Evolutionary conservation across 2,113 vertebrate species (phyloP).

Genomic region (Calidris pugnax): DNA sequence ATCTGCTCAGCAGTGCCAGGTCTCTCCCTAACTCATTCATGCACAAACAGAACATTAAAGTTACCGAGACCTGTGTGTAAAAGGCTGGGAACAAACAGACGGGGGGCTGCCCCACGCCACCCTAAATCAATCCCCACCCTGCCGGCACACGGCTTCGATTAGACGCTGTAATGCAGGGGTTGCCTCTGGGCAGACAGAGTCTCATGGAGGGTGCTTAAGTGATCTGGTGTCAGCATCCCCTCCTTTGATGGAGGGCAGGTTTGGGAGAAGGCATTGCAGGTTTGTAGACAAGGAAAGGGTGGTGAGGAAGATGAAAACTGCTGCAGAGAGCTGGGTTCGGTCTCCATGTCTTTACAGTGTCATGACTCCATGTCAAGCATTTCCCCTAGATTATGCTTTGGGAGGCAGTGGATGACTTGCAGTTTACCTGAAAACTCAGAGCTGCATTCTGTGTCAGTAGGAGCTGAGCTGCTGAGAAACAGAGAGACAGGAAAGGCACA

Average conservation of each 20-base stretch:
- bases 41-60: neutral
- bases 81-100: neutral
- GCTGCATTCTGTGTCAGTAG: neutral
- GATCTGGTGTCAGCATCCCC: neutral
- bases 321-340: neutral
- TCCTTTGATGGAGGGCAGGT: neutral
- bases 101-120: rapidly evolving
- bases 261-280: neutral
- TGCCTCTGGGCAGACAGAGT: neutral
- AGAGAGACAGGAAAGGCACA: neutral
- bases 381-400: neutral
- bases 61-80: neutral
- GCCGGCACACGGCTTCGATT: rapidly evolving
- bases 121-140: neutral
- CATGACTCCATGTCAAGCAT: too few species aligned
- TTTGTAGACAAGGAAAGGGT: neutral
- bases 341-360: neutral
- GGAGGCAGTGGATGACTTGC: neutral
- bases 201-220: rapidly evolving
- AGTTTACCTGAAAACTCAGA: neutral
- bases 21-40: neutral
- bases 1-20: neutral
- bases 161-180: neutral
- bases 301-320: neutral
- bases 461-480: neutral